Base-by-base conservation (phyloP, 2,888 invertebrate species). In the Caenorhabditis doughertyi region DNA sequence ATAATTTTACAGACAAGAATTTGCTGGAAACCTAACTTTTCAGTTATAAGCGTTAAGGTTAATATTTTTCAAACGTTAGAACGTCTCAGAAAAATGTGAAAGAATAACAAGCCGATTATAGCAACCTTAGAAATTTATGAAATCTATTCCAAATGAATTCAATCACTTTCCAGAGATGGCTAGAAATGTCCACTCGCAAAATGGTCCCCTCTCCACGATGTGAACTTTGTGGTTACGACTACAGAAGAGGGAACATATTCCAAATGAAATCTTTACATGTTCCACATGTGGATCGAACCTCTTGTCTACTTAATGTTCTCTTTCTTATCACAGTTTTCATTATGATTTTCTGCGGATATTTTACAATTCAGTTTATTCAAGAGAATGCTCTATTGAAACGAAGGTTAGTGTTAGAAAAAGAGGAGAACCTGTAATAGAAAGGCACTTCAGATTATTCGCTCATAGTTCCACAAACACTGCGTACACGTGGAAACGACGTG, bases 171-270 rank as follows among this genome's bases (percentile, higher is more conserved):
- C 91, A 94, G 93, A 93, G 92, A 91, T 94, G 94, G 94, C 91
- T 94, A 51, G 93, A 94, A 89, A 92, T 93, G 68, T 93, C 92
- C 42, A 92, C 92, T 29, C 92, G 92, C 56, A 93, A 93, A 83
- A 92, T 92, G 80, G 92, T 92, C 74, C 93, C 93, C 62, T 92
- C 93, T 2, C 93, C 94, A 1, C 91, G 91, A 47, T 94, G 94
- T 92, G 94, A 94, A 89, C 92, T 94, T 9, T 94, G 94, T 89
- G 93, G 93, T 64, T 94, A 93, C 88, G 92, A 92, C 83, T 94
- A 93, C 89, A 91, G 92, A 64, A 90, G 93, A 85, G 93, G 93
- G 85, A 93, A 93, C 85, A 92, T 93, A 84, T 93, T 93, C 84
- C 92, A 93, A 91, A 93, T 94, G 67, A 67, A 79, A 25, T 82